Evolutionary conservation across 2,888 invertebrate species (phyloP), one percentile per base, ranked within the genome.

Genomic region (Euphydryas editha): DNA sequence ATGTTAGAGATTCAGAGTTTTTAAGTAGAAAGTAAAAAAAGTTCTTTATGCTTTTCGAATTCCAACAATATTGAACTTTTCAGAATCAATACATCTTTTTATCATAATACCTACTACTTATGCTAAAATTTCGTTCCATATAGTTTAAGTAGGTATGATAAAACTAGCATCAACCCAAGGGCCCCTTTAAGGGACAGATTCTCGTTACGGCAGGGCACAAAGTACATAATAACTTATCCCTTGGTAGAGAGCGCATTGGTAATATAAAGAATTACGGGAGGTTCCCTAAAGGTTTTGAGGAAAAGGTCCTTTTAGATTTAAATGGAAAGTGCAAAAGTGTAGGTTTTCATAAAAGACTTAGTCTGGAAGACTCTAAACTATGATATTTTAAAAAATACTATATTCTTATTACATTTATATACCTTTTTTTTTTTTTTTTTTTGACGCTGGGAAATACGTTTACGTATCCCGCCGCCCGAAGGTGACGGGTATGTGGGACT

Each of bases 121-220:
- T 7, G 42, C 42, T 58, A 21, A 21, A 24, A 44, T n/a, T n/a
- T 44, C 15, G 15, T n/a, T 44, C 15, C n/a, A n/a, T 44, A 44
- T n/a, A 44, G 15, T n/a, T n/a, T n/a, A 44, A 44, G n/a, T 30
- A 30, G 30, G 30, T 30, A n/a, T 44, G 42, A n/a, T 44, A 44
- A 44, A 44, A 44, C 42, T 44, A 44, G n/a, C 42, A 44, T 44
- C 15, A 44, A 6, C 42, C 42, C 15, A n/a, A 44, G n/a, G 6
- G 15, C 42, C n/a, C 30, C 42, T 44, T 44, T n/a, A 44, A 44
- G n/a, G 42, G 42, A 44, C 42, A 44, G 42, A 44, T 44, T 44
- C 42, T 44, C 42, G n/a, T 44, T 44, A 44, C 42, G 42, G n/a
- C 42, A 15, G 20, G 47, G 20, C 20, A 6, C 20, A 47, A 47